Conservation (phyloP, 2,888 invertebrate species). For the Conops quadrifasciatus region DNA sequence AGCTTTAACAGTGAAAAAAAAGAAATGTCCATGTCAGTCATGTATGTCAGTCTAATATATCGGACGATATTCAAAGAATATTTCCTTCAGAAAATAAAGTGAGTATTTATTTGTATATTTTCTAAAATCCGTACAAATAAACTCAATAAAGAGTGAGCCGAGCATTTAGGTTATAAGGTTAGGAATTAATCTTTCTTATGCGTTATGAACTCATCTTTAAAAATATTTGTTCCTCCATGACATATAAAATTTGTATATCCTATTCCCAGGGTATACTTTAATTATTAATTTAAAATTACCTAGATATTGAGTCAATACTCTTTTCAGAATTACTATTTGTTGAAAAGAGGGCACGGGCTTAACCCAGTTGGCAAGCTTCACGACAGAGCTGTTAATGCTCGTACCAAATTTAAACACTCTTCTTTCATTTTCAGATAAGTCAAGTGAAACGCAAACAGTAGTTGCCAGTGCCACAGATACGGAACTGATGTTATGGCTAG, state of each 20-base stretch:
- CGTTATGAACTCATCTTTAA: too few relatives aligned
- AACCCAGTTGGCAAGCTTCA: background rate
- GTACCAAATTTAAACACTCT: background rate
- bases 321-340: conserved; percentile 1
- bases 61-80: background rate
- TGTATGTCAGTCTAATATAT: background rate
- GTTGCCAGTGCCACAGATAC: too few relatives aligned
- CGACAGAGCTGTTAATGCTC: background rate
- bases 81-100: background rate
- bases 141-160: too few relatives aligned
- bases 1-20: background rate
- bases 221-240: too few relatives aligned
- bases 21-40: background rate
- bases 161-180: too few relatives aligned
- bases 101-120: background rate
- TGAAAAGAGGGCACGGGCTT: conserved; percentile 4
- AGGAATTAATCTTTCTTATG: too few relatives aligned
- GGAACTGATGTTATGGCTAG: too few relatives aligned
- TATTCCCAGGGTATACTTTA: too few relatives aligned
- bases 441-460: background rate
- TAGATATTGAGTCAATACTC: background rate
- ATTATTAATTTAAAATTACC: background rate
- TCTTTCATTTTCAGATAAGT: background rate
- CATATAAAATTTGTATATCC: too few relatives aligned
- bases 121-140: too few relatives aligned